Base-by-base conservation (phyloP, 2,113 vertebrate genomes). In the Cinclus cinclus region DNA sequence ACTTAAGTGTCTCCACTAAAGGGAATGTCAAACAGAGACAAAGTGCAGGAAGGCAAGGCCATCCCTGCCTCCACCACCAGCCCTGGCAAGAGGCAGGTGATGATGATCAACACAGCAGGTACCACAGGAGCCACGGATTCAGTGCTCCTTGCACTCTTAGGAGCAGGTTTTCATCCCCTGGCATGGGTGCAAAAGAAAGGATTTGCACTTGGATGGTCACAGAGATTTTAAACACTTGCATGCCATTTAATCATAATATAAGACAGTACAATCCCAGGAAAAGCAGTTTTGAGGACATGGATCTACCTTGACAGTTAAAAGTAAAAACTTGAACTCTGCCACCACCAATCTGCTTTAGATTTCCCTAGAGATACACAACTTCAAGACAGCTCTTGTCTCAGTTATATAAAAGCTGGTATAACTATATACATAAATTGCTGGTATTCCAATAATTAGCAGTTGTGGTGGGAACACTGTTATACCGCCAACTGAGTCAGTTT, bases 1-100 rank as follows among this genome's bases (percentile, higher is more conserved):
- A 83, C 8, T 14, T 96, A 73, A 97, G 91, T 87, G 83, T 52
- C 44, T 63, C 44, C 28, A 23, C 39, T 35, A 55, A 71, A 87
- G 35, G n/a, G 28, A 31, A 14, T 0, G 0, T 30, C 60, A 70
- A 55, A 58, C 0, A 1, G n/a, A 70, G 31, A 63, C 56, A 59
- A 63, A 16, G 10, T 78, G 44, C 30, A 60, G n/a, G 58, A 44
- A 6, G 4, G 31, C 28, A n/a, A 24, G 42, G 53, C 47, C 67
- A 33, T 22, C 50, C 46, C 19, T 7, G 20, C 18, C 47, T 73
- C 49, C n/a, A 37, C 37, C 33, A 0, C 8, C 4, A 4, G n/a
- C n/a, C n/a, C n/a, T 1, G 5, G 56, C 30, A 37, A 0, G 3
- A 63, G 44, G 25, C 47, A 70, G 69, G 15, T 7, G 15, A n/a